Conservation (phyloP, 1,140 invertebrate species). For the Eriocheir sinensis region DNA sequence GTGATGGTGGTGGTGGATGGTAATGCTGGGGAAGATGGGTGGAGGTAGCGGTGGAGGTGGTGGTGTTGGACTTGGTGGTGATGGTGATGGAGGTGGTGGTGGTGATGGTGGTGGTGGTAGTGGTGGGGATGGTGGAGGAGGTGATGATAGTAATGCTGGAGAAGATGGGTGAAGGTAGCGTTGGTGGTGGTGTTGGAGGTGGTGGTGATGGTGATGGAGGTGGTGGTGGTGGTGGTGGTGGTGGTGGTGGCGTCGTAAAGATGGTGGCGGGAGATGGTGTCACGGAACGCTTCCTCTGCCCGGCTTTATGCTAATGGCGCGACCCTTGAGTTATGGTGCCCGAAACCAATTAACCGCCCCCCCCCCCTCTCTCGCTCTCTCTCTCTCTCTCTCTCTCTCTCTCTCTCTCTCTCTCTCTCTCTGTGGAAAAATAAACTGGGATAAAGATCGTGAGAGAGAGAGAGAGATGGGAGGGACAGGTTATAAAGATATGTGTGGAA, state of each 20-base stretch:
- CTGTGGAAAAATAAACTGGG: not conserved
- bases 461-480: constrained; percentile 29
- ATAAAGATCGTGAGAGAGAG: constrained; percentile 3
- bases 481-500: too few species aligned
- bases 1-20: not conserved
- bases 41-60: not conserved
- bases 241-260: too few species aligned
- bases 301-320: not conserved
- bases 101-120: too few species aligned
- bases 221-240: not conserved
- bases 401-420: not conserved
- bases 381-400: constrained; percentile 23
- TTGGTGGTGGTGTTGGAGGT: not conserved
- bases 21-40: not conserved
- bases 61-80: not conserved
- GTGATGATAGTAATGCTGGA: not conserved
- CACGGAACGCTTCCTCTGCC: not conserved
- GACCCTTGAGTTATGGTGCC: too few species aligned
- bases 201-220: not conserved
- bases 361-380: constrained; percentile 30
- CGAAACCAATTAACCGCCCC: not conserved
- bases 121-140: too few species aligned
- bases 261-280: too few species aligned
- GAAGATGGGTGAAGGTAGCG: not conserved
- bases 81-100: too few species aligned